Evolutionary conservation across 2,888 invertebrate genomes (phyloP).

Genomic region (Thecocarcelia acutangulata): DNA sequence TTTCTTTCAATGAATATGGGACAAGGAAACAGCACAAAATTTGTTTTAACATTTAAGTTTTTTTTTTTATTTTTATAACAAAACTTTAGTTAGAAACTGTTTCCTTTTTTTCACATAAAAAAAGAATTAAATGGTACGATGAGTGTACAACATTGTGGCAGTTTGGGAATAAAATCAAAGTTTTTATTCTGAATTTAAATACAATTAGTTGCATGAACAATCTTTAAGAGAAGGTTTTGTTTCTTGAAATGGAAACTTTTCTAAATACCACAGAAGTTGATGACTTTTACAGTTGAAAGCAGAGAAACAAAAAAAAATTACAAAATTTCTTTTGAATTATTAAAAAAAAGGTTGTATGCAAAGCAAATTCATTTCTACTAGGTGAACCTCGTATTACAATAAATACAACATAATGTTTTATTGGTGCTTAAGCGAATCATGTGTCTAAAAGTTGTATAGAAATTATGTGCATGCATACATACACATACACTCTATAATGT

Average conservation of each 20-base stretch:
- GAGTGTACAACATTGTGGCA: neutral
- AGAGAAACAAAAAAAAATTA: neutral
- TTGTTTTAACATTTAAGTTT: constrained; percentile 1
- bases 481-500: too few relatives aligned
- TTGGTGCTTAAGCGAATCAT: too few relatives aligned
- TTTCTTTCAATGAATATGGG: neutral
- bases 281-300: constrained; percentile 3
- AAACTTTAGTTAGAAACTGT: constrained; percentile 28
- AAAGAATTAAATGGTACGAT: neutral
- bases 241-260: constrained; percentile 15
- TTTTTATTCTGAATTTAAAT: constrained; percentile 27
- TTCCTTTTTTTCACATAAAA: neutral
- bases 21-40: constrained; percentile 8
- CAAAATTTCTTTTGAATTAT: too few relatives aligned
- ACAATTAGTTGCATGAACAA: constrained; percentile 39
- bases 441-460: too few relatives aligned
- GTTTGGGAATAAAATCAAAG: constrained; percentile 8
- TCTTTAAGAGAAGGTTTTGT: constrained; percentile 25
- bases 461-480: too few relatives aligned
- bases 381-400: too few relatives aligned
- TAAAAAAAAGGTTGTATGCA: too few relatives aligned
- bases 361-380: too few relatives aligned
- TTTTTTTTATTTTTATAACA: constrained; percentile 20
- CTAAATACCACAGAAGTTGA: neutral
- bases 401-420: too few relatives aligned